Percentiles rank a stretch among this genome's conserved stretches.
Evolutionary conservation across 2,888 invertebrate genomes (phyloP).

Genomic region (Troilus luridus): DNA sequence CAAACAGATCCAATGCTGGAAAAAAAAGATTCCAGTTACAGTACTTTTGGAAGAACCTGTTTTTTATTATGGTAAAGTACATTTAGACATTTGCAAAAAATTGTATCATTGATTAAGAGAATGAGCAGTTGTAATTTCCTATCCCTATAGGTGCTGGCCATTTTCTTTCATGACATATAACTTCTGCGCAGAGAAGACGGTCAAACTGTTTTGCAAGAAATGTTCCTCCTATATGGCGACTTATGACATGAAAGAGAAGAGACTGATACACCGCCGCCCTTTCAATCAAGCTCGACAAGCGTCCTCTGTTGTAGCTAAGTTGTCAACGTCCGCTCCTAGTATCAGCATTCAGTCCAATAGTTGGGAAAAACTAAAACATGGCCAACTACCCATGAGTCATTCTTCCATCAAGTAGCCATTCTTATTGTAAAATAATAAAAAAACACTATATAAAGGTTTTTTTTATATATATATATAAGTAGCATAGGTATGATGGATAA

Average conservation of each 20-base stretch:
- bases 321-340: not conserved
- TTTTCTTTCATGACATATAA: slow-evolving; percentile 69
- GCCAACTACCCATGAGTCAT: slow-evolving; percentile 11
- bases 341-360: slow-evolving; percentile 11
- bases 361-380: slow-evolving; percentile 12
- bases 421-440: not conserved
- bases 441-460: not conserved
- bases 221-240: slow-evolving; percentile 58
- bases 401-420: slow-evolving; percentile 10
- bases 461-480: not conserved
- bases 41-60: slow-evolving; percentile 67
- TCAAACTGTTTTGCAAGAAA: slow-evolving; percentile 50
- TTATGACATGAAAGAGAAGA: slow-evolving; percentile 52
- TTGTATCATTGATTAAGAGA: slow-evolving; percentile 65
- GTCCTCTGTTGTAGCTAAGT: not conserved
- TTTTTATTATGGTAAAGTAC: slow-evolving; percentile 2
- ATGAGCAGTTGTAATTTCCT: not conserved
- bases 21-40: slow-evolving; percentile 67
- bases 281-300: not conserved
- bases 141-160: slow-evolving; percentile 68
- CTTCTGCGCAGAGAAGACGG: slow-evolving; percentile 63
- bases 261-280: not conserved
- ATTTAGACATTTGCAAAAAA: not conserved
- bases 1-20: slow-evolving; percentile 51
- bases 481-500: not conserved